Evolutionary conservation across 1,140 invertebrate genomes (phyloP), one percentile per base, ranked within the genome.

Genomic region (Proctacanthus coquilletti): DNA sequence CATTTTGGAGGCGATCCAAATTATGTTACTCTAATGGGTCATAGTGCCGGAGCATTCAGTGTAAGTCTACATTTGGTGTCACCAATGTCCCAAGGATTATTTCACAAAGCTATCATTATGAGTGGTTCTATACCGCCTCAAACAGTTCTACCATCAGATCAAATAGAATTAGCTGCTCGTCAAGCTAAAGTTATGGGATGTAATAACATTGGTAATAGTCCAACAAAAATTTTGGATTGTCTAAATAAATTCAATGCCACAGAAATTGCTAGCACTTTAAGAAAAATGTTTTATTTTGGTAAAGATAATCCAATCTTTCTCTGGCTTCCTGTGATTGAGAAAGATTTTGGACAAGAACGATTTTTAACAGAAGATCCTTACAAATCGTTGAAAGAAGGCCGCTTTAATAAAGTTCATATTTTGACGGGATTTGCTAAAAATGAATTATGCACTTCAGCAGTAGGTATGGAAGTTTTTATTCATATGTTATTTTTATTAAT

Each of bases 11-110:
- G 74, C 1, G 63, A 77, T 50, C 50, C 64, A 0, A 49, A 64
- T 20, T 63, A 62, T 34, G 61, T 73, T 3, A 83, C 78, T 2
- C 60, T 84, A 23, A 74, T 76, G 47, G 78, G 79, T 2, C 75
- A 74, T 49, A 76, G 73, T 45, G 74, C 75, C 5, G 79, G 80
- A 3, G 65, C 70, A 0, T 66, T 69, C 14, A 71, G 70, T 29
- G 65, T 73, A 1, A 64, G 66, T 2, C 59, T 72, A 33, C 77
- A 81, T 48, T 60, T 80, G 46, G 36, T 81, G 4, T 77, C 75
- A 0, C 66, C 69, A 20, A 68, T 74, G 55, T 65, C 64, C 8
- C 35, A 47, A 32, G 61, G 60, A 3, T 47, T 69, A 17, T 69
- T 67, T 36, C 54, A 62, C 34, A 60, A 62, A 45, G 63, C 60